Conservation (phyloP, 2,888 invertebrate genomes). For the Smittia sp. region DNA sequence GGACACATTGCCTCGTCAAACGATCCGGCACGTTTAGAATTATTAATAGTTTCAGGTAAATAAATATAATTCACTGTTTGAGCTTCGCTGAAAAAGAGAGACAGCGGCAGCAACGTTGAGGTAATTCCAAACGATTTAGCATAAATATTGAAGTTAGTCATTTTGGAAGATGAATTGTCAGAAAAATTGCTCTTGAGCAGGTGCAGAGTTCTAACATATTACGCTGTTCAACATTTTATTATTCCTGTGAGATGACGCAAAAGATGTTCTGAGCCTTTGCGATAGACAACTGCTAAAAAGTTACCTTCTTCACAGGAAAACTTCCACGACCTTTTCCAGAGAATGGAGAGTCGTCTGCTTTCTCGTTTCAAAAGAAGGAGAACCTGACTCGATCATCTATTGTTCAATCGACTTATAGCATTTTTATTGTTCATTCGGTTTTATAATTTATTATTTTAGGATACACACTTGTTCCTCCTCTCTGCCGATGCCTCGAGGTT, state of each 20-base stretch:
- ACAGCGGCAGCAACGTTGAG: neutral
- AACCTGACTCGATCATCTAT: conserved; percentile 34
- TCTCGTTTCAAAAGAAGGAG: conserved; percentile 13
- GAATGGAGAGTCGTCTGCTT: neutral
- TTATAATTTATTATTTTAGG: conserved; percentile 40
- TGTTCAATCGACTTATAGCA: conserved; percentile 23
- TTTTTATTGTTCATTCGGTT: conserved; percentile 16
- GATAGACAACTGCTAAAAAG: neutral
- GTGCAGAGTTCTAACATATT: conserved; percentile 33
- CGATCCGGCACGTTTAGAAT: neutral
- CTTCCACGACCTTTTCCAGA: conserved; percentile 1
- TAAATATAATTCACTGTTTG: neutral
- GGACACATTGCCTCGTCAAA: neutral
- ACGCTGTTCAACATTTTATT: conserved; percentile 41
- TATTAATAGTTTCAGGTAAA: neutral
- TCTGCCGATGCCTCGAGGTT: neutral
- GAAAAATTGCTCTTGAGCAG: conserved; percentile 23
- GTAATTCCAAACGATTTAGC: conserved; percentile 12
- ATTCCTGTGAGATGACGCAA: conserved; percentile 34
- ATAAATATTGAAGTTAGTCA: conserved; percentile 37
- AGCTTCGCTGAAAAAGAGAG: neutral
- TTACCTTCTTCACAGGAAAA: conserved; percentile 28
- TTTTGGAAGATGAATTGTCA: conserved; percentile 29
- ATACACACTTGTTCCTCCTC: conserved; percentile 39
- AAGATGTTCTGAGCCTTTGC: conserved; percentile 18